Conservation (phyloP, 1,140 invertebrate species). For the Meteorus sp. region DNA sequence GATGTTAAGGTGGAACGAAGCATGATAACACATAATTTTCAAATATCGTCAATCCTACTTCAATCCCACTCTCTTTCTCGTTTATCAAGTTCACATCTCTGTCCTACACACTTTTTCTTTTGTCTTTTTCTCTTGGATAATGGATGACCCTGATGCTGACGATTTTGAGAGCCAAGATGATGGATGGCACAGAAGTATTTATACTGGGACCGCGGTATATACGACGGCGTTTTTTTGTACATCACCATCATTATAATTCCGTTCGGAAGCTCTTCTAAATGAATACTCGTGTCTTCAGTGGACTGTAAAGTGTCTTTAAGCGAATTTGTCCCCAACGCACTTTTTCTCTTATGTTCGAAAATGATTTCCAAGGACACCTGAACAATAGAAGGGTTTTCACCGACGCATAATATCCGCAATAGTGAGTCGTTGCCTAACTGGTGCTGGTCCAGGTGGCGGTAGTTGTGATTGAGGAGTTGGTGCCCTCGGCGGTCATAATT, state of each 20-base stretch:
- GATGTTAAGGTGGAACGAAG: too few species aligned
- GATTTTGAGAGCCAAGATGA: neutral
- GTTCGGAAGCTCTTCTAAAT: neutral
- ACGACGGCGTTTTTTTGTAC: neutral
- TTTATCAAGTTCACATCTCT: too few species aligned
- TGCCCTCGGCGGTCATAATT: slow-evolving; percentile 36
- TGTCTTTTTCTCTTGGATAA: too few species aligned
- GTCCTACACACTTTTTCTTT: too few species aligned
- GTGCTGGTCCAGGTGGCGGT: slow-evolving; percentile 51
- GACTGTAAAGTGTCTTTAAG: neutral
- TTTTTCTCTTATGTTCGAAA: too few species aligned
- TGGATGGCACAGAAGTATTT: slow-evolving; percentile 11
- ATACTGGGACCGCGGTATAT: too few species aligned
- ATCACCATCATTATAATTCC: slow-evolving; percentile 5
- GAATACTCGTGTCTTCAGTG: neutral
- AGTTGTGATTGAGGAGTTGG: slow-evolving; percentile 56
- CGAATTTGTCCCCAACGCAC: neutral
- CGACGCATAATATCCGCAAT: slow-evolving; percentile 58
- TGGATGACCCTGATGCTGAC: slow-evolving; percentile 1
- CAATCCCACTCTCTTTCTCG: too few species aligned
- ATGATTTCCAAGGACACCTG: too few species aligned
- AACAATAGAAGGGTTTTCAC: slow-evolving; percentile 36
- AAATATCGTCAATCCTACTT: too few species aligned
- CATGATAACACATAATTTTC: too few species aligned
- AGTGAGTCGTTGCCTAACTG: slow-evolving; percentile 53